These are phyloP conservation scores for Catharus ustulatus DNA, from an alignment of 2,797 vertebrate genomes.

Conservation along the genomic window DNA sequence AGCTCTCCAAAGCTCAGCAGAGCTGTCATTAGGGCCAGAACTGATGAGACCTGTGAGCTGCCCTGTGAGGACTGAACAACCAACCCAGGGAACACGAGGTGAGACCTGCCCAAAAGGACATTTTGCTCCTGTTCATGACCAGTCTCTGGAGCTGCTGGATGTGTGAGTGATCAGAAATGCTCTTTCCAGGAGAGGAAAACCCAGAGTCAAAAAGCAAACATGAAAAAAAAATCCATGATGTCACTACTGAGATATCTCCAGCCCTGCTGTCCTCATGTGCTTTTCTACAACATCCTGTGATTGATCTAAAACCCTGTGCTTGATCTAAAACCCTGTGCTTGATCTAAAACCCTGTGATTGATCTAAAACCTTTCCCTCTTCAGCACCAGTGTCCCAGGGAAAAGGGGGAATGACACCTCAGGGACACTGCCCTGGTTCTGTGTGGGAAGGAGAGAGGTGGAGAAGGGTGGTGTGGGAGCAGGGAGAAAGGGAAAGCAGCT, in stretches of 20 bases:
- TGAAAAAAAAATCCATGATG: neutral
- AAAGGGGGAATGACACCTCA: neutral
- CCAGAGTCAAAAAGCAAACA: neutral
- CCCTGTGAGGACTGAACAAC: neutral
- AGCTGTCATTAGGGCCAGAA: neutral
- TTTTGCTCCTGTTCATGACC: neutral
- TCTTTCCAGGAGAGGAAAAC: neutral
- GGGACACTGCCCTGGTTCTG: neutral
- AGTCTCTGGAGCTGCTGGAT: neutral
- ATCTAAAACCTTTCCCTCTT: neutral
- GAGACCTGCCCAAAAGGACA: neutral
- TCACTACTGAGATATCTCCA: neutral
- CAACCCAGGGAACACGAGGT: rapidly evolving
- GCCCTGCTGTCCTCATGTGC: neutral
- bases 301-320: neutral
- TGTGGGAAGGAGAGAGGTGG: neutral
- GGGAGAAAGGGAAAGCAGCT: neutral
- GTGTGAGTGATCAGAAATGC: neutral
- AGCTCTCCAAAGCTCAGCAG: neutral
- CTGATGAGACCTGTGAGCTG: neutral
- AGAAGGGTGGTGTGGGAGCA: neutral
- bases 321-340: neutral
- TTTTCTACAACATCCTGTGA: neutral
- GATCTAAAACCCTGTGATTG: neutral
- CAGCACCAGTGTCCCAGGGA: neutral